A percentile compares a stretch with the other conserved stretches of the same genome.
Evolutionary conservation across 1,140 invertebrate species (phyloP).

Genomic region (Drosophila arawakana): DNA sequence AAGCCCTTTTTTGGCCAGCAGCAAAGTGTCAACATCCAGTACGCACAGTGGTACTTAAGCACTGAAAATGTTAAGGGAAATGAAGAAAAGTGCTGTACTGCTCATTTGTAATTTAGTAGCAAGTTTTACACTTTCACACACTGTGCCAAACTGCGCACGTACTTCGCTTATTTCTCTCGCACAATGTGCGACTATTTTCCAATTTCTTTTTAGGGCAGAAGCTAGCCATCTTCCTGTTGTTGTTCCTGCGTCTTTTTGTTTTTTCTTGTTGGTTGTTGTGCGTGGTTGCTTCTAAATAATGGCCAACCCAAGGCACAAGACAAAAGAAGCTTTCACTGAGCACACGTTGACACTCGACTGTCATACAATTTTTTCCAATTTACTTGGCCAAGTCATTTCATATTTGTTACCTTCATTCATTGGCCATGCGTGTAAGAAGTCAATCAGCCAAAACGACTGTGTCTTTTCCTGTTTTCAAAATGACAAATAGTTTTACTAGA

Average conservation of each 20-base stretch:
- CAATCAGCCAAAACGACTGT: conserved; percentile 47
- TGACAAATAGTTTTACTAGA: conserved; percentile 3
- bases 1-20: conserved; percentile 34
- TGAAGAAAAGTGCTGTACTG: background rate
- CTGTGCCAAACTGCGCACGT: conserved; percentile 54
- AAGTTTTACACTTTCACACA: background rate
- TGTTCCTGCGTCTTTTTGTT: conserved; percentile 24
- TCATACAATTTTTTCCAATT: conserved; percentile 51
- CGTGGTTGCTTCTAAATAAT: conserved; percentile 72
- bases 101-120: background rate
- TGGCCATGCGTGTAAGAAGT: conserved; percentile 30
- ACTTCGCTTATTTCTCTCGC: conserved; percentile 52
- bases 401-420: conserved; percentile 39
- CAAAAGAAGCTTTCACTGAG: conserved; percentile 22
- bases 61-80: background rate
- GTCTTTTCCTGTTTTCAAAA: background rate
- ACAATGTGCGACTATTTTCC: conserved; percentile 52
- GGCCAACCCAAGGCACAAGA: conserved; percentile 47
- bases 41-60: conserved; percentile 20
- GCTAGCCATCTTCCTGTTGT: conserved; percentile 34
- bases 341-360: conserved; percentile 49
- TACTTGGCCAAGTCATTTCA: conserved; percentile 14
- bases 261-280: conserved; percentile 41
- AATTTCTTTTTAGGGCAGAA: conserved; percentile 31
- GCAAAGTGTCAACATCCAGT: conserved; percentile 26